Evolutionary conservation across 2,797 vertebrate species (phyloP).

Genomic region (Hypotaenidia philippensis): DNA sequence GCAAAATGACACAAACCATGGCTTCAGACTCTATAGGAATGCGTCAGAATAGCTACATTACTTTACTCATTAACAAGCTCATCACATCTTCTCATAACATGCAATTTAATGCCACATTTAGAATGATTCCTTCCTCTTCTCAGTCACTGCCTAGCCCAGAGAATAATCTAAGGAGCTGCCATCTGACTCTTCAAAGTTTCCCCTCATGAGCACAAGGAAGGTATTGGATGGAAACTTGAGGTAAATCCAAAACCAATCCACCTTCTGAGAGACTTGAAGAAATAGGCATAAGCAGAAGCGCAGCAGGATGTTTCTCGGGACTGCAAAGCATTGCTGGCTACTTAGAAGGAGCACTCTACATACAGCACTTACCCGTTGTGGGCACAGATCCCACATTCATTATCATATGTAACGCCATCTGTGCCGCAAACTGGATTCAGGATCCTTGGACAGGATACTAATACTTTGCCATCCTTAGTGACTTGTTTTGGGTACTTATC

Average conservation of each 20-base stretch:
- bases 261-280: neutral
- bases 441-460: neutral
- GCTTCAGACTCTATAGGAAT: neutral
- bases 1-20: neutral
- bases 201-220: neutral
- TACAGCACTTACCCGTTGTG: slow-evolving; percentile 32
- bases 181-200: neutral
- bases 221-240: neutral
- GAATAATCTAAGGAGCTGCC: neutral
- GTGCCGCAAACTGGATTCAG: slow-evolving; percentile 36
- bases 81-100: neutral
- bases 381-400: slow-evolving; percentile 53
- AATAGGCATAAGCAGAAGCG: neutral
- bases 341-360: neutral
- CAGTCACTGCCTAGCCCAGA: neutral
- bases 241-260: neutral
- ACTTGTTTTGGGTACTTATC: neutral
- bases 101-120: neutral
- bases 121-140: neutral
- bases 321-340: neutral
- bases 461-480: neutral
- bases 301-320: neutral
- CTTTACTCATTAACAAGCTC: neutral
- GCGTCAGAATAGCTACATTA: neutral
- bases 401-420: slow-evolving; percentile 40